These are phyloP conservation scores for Spinus olivaceus DNA, from an alignment of 2,797 vertebrate genomes.

Conservation along the genomic window DNA sequence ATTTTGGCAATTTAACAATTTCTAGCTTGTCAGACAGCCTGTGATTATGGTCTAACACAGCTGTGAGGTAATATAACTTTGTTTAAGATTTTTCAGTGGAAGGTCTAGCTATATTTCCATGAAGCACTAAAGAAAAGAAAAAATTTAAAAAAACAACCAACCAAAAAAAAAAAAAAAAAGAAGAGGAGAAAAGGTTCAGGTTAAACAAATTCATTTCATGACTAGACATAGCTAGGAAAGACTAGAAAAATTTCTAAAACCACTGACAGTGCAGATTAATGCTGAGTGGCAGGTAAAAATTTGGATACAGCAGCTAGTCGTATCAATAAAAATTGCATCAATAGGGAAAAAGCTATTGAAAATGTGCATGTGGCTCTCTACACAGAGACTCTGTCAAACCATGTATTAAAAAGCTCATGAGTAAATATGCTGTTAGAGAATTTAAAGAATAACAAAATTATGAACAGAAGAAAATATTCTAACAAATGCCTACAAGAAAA, in stretches of 20 bases:
- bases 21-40: background rate
- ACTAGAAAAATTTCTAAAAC: background rate
- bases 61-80: background rate
- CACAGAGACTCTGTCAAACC: background rate
- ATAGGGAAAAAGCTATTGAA: background rate
- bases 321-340: background rate
- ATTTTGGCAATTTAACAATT: background rate
- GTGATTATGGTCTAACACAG: background rate
- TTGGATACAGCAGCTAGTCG: background rate
- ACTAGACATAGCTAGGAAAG: background rate
- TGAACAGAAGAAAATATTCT: background rate
- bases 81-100: background rate
- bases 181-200: rapidly evolving
- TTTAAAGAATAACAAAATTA: background rate
- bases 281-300: background rate
- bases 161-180: background rate
- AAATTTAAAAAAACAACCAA: background rate
- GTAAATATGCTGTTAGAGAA: background rate
- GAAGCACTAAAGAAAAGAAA: background rate
- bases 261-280: background rate
- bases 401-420: background rate
- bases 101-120: background rate
- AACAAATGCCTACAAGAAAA: background rate
- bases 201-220: background rate
- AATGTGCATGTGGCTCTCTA: background rate